A percentile compares a stretch with the other conserved stretches of the same genome.
Conservation (phyloP, 2,888 invertebrate genomes). For the Diploptera punctata region DNA sequence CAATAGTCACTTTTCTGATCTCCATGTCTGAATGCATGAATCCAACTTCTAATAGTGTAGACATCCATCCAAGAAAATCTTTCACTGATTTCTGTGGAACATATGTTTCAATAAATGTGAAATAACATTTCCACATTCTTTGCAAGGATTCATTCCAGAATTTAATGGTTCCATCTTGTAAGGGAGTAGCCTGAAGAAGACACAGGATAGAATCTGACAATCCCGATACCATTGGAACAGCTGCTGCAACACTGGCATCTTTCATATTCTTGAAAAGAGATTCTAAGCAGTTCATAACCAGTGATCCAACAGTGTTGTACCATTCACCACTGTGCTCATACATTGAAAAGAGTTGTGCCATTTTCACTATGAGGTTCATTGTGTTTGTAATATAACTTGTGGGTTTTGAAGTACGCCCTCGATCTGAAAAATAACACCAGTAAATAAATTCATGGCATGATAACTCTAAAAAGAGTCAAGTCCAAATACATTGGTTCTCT, state of each 20-base stretch:
- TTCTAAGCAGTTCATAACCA: background rate
- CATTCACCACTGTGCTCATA: constrained; percentile 1
- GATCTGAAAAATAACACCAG: background rate
- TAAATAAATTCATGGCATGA: no score
- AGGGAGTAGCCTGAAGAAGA: background rate
- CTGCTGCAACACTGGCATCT: background rate
- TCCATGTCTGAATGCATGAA: background rate
- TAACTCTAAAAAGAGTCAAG: no score
- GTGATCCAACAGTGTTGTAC: constrained; percentile 4
- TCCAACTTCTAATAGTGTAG: background rate
- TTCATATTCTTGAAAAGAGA: constrained; percentile 11
- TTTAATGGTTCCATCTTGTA: constrained; percentile 1
- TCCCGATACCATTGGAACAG: background rate
- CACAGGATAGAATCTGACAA: background rate
- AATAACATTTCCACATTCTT: constrained; percentile 18
- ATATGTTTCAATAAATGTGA: background rate
- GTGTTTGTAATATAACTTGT: background rate
- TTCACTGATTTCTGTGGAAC: constrained; percentile 12
- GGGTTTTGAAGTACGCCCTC: constrained; percentile 1
- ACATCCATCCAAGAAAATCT: constrained; percentile 4
- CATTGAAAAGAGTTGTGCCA: background rate
- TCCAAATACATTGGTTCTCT: no score
- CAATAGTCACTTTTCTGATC: background rate
- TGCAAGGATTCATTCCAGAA: background rate
- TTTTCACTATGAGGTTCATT: constrained; percentile 11